Conservation (phyloP, 2,888 invertebrate genomes). For the Athrips mouffetella region DNA sequence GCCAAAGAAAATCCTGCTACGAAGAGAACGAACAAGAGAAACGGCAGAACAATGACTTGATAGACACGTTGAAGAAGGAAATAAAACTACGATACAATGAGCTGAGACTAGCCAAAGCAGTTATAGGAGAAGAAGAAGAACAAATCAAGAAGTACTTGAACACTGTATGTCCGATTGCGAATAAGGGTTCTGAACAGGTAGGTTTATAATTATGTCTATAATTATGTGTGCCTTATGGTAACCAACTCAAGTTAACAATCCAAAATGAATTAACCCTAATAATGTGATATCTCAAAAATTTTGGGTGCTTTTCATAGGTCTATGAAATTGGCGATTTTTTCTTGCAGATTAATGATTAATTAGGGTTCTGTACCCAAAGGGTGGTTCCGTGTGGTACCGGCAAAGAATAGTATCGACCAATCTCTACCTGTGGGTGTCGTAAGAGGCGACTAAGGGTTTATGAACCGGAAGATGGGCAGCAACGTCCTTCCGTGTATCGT, state of each 20-base stretch:
- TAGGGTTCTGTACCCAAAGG: too few relatives aligned
- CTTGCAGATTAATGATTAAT: too few relatives aligned
- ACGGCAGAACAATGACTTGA: conserved; percentile 83
- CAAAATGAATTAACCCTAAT: background rate
- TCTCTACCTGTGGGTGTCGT: too few relatives aligned
- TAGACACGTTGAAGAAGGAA: conserved; percentile 84
- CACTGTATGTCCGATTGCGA: conserved; percentile 61
- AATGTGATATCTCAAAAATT: too few relatives aligned
- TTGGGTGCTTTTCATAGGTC: too few relatives aligned
- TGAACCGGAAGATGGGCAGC: too few relatives aligned
- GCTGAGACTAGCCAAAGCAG: conserved; percentile 74
- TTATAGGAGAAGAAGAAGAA: conserved; percentile 68
- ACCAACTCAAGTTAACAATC: conserved; percentile 3
- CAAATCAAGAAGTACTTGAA: conserved; percentile 67
- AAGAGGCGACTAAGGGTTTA: too few relatives aligned
- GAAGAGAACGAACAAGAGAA: conserved; percentile 89
- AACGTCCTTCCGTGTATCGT: too few relatives aligned
- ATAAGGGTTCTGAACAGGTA: conserved; percentile 66
- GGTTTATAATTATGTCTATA: background rate
- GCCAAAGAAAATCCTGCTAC: conserved; percentile 89
- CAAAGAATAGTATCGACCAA: too few relatives aligned
- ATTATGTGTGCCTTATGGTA: too few relatives aligned
- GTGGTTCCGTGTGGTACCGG: too few relatives aligned
- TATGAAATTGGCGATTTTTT: too few relatives aligned
- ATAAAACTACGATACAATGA: conserved; percentile 81